Evolutionary conservation across 2,888 invertebrate species (phyloP).

Genomic region (Mesorhabditis belari): DNA sequence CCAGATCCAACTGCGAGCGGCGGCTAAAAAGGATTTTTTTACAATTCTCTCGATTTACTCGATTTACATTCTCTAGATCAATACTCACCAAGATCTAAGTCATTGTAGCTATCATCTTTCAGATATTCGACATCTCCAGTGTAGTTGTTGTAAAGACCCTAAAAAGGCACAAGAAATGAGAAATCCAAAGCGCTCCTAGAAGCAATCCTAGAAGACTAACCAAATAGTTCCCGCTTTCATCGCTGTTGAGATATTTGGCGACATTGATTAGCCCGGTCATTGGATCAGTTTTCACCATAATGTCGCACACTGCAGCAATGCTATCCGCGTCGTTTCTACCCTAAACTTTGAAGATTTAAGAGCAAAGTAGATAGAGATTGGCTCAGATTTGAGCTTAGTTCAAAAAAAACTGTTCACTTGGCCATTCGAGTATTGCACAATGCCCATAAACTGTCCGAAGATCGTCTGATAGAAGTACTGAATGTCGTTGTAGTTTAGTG

Average conservation of each 20-base stretch:
- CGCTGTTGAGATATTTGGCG: not conserved
- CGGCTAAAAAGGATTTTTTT: not conserved
- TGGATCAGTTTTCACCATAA: not conserved
- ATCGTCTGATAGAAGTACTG: constrained; percentile 73
- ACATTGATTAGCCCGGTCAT: not conserved
- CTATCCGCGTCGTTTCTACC: not conserved
- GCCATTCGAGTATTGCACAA: constrained; percentile 82
- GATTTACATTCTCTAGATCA: too few relatives aligned
- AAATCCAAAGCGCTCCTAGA: too few relatives aligned
- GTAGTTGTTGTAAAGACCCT: constrained; percentile 18
- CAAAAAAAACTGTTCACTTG: too few relatives aligned
- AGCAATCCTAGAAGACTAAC: too few relatives aligned
- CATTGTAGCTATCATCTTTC: constrained; percentile 3
- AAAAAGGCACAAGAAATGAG: too few relatives aligned
- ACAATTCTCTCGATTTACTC: not conserved
- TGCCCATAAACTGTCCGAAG: constrained; percentile 76
- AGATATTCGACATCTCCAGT: constrained; percentile 11
- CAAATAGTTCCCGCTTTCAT: not conserved
- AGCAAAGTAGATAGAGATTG: too few relatives aligned
- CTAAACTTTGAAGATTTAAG: not conserved
- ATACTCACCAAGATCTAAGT: not conserved
- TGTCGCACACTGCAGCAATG: not conserved
- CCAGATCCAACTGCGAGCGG: constrained; percentile 76
- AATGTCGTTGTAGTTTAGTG: constrained; percentile 57
- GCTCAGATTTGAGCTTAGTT: too few relatives aligned